These are phyloP conservation scores for Nicator chloris DNA, from an alignment of 2,113 vertebrate species.

Conservation along the genomic window DNA sequence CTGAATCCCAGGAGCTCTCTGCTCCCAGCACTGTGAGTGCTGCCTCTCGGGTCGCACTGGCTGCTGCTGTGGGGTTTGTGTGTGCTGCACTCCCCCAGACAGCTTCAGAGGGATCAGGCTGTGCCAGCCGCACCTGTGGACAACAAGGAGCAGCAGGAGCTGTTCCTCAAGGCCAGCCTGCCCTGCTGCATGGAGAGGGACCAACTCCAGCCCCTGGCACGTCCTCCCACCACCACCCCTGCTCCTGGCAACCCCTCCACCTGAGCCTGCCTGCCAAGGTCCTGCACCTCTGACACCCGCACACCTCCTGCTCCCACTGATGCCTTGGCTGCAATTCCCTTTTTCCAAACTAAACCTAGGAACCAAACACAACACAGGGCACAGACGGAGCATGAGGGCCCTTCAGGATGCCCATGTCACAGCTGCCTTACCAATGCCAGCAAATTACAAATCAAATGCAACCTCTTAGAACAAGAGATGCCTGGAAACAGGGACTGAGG, in stretches of 20 bases:
- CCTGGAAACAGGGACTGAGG: neutral
- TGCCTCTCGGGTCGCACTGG: neutral
- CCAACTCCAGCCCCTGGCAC: neutral
- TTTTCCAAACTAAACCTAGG: neutral
- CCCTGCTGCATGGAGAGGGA: neutral
- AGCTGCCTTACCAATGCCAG: neutral
- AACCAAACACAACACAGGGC: neutral
- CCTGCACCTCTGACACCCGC: neutral
- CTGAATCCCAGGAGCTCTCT: neutral
- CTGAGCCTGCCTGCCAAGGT: neutral
- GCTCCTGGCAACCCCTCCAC: neutral
- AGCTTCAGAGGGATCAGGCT: neutral
- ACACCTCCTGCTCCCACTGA: neutral
- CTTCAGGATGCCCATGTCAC: neutral
- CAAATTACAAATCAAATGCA: neutral
- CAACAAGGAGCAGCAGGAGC: neutral
- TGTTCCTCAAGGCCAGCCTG: neutral
- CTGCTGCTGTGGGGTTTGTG: neutral
- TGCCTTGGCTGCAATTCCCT: neutral
- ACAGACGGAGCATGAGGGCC: neutral
- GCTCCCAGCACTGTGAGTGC: neutral
- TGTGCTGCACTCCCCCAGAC: neutral
- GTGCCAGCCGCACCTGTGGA: neutral
- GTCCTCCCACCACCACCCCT: neutral
- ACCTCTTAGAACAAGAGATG: neutral